Evolutionary conservation across 2,888 invertebrate species (phyloP).

Genomic region (Thera obeliscata): DNA sequence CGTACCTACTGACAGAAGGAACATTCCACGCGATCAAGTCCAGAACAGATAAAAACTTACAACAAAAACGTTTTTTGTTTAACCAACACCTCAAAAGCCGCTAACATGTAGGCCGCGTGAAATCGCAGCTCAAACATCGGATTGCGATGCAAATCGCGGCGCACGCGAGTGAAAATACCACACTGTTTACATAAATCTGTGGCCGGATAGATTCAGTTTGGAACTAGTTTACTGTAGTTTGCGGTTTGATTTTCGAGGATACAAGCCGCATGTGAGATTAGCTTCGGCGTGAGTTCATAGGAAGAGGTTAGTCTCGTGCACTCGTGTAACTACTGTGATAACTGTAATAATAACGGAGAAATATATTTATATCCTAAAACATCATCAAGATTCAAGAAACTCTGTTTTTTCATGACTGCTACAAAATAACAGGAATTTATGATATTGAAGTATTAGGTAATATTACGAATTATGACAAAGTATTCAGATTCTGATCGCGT

Average conservation of each 20-base stretch:
- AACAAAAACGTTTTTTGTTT: no score
- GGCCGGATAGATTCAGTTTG: conserved; percentile 20
- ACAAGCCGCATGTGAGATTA: background rate
- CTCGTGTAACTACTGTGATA: background rate
- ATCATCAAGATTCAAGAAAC: no score
- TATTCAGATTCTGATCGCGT: no score
- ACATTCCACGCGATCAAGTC: no score
- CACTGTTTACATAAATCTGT: conserved; percentile 32
- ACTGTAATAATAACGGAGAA: background rate
- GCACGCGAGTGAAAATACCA: conserved; percentile 34
- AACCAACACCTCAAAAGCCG: conserved; percentile 41
- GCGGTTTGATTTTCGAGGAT: background rate
- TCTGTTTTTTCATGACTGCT: no score
- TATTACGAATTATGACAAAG: no score
- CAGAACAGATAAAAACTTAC: no score
- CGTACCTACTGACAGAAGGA: no score
- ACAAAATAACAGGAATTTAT: no score
- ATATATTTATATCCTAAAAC: background rate
- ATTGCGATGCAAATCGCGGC: conserved; percentile 34
- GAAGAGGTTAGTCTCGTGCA: background rate
- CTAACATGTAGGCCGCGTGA: conserved; percentile 69
- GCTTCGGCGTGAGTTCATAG: background rate
- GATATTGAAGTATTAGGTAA: no score
- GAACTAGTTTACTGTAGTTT: conserved; percentile 13
- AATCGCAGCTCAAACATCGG: conserved; percentile 59